These are phyloP conservation scores for Drosophila biarmipes DNA, from an alignment of 1,140 invertebrate species.

Conservation along the genomic window DNA sequence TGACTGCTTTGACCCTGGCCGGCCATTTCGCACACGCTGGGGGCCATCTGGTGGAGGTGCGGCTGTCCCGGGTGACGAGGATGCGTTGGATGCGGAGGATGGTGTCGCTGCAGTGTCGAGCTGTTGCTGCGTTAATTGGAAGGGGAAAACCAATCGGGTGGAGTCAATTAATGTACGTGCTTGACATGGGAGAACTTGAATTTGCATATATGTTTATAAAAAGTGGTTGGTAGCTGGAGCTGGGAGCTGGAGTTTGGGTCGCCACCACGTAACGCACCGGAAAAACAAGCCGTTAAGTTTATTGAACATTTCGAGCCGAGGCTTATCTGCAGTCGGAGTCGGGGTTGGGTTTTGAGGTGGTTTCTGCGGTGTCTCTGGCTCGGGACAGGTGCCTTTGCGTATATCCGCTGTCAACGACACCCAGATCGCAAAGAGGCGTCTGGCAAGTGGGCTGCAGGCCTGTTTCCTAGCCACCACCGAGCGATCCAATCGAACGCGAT, in stretches of 20 bases:
- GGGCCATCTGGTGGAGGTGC: constrained; percentile 65
- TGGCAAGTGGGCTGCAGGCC: constrained; percentile 38
- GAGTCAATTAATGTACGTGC: constrained; percentile 63
- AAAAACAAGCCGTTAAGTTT: constrained; percentile 79
- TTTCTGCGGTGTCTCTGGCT: constrained; percentile 6
- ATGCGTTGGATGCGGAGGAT: too few relatives aligned
- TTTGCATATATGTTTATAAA: constrained; percentile 38
- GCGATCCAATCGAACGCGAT: constrained; percentile 14
- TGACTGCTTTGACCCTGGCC: constrained; percentile 23
- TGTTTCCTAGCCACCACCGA: constrained; percentile 25
- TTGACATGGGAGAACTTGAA: constrained; percentile 67
- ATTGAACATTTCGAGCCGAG: constrained; percentile 54
- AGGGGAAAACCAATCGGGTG: constrained; percentile 42
- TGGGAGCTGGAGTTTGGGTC: constrained; percentile 27
- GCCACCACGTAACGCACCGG: constrained; percentile 71
- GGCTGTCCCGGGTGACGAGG: constrained; percentile 14
- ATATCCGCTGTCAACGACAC: constrained; percentile 56
- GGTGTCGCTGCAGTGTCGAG: constrained; percentile 64
- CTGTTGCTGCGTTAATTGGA: constrained; percentile 59
- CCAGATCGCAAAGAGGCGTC: constrained; percentile 19
- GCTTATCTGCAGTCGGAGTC: constrained; percentile 31
- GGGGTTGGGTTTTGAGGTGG: not conserved
- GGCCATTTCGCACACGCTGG: constrained; percentile 76
- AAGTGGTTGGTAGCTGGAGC: constrained; percentile 1
- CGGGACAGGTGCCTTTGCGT: constrained; percentile 30